Conservation (phyloP, 2,113 vertebrate species). For the Centropristis striata region DNA sequence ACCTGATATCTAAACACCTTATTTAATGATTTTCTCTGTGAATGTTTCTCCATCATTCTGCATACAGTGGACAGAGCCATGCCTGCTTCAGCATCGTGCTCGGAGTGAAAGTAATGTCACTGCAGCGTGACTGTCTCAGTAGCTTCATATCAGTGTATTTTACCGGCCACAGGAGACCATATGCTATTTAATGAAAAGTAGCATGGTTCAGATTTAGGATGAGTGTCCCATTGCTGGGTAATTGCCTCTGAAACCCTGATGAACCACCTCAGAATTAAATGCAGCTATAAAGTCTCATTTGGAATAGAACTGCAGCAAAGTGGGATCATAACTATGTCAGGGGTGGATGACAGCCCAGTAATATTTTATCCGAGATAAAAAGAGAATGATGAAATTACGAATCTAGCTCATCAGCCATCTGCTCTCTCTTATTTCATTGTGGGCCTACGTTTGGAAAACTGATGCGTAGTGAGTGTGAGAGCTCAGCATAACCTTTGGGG, state of each 20-base stretch:
- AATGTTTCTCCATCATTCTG: neutral
- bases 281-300: constrained; percentile 52
- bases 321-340: constrained; percentile 58
- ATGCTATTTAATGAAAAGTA: constrained; percentile 77
- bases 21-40: neutral
- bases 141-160: constrained; percentile 53
- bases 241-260: constrained; percentile 72
- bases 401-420: constrained; percentile 48
- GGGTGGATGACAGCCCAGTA: constrained; percentile 30
- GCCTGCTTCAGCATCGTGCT: neutral
- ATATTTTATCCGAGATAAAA: constrained; percentile 58
- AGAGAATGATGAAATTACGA: constrained; percentile 50
- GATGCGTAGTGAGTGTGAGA: constrained; percentile 60
- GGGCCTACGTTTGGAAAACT: constrained; percentile 43
- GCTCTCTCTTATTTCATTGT: constrained; percentile 44
- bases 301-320: constrained; percentile 56
- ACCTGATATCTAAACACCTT: neutral
- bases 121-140: constrained; percentile 29
- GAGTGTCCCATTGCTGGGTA: constrained; percentile 61
- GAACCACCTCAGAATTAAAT: constrained; percentile 65
- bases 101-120: constrained; percentile 8
- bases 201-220: constrained; percentile 69
- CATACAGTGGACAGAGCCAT: neutral
- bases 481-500: constrained; percentile 77
- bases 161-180: constrained; percentile 55